Evolutionary conservation across 2,113 vertebrate species (phyloP), one percentile per base, ranked within the genome.

Genomic region (Illadopsis cleaveri): DNA sequence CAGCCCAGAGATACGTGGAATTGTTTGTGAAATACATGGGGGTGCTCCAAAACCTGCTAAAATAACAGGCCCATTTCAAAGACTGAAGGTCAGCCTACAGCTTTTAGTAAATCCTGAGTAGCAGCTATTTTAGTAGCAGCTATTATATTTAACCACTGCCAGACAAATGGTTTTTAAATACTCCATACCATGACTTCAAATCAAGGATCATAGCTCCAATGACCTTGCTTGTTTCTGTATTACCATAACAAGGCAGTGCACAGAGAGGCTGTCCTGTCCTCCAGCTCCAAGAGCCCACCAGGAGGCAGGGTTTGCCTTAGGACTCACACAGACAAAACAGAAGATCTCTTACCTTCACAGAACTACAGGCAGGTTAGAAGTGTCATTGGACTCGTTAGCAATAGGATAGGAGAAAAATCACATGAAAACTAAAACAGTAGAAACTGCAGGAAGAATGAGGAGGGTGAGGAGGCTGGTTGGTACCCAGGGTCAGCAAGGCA

Each of bases 321-420:
- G 44, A 96, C 97, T 95, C 96, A 98, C 95, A 96, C 95, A 98
- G 81, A 98, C 93, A 98, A 96, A 98, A 98, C 85, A 96, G 93
- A 98, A 97, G 92, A 97, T 37, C n/a, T 96, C 98, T 98, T 98
- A 98, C 98, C 98, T 98, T 98, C 96, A 92, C 66, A 96, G 97
- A 97, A 95, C 98, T 96, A 98, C 71, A 96, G 97, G 97, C 98
- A 96, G 96, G 95, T 96, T 98, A 97, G 97, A 95, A 98, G 97
- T 82, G 97, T 89, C 98, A 97, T 96, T 98, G 98, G 93, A 95
- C 90, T 97, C 96, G 98, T 97, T 97, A 98, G 98, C 98, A 96
- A 98, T 82, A 97, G 97, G 97, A 97, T 15, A 98, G 97, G 98
- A 98, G 96, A 98, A 96, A 96, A 98, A 96, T 96, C 95, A 98